Evolutionary conservation across 2,113 vertebrate genomes (phyloP), one percentile per base, ranked within the genome.

Genomic region (Corythoichthys haematopterus): DNA sequence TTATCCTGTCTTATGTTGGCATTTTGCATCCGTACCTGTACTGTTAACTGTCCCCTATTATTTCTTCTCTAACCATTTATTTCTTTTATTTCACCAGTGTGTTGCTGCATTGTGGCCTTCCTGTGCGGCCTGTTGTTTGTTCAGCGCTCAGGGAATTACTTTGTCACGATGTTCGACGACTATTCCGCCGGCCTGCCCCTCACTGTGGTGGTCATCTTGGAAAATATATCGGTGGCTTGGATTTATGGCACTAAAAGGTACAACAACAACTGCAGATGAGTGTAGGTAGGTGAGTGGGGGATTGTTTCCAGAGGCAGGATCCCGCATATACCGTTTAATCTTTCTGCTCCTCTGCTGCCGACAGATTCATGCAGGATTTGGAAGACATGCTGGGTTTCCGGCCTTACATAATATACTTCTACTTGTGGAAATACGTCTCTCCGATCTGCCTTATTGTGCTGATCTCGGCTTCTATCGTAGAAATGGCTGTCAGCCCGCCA

Each of bases 91-190:
- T 68, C 20, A 47, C 59, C 88, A 99, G 97, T 93, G 89, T 90
- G 93, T 68, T 96, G 92, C 92, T 98, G 96, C 88, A 91, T 97
- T 79, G 88, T 94, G 8, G 97, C 97, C 68, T 99, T 99, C 67
- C 4, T 97, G 10, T 93, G 95, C 70, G 97, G 97, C 64, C 91
- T 99, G 79, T 86, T 99, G 87, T 99, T 99, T 16, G 97, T 99
- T 82, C 97, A 99, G 84, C 95, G 94, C 50, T 99, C 97, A 0
- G 97, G 97, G 45, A 99, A 99, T 77, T 99, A 99, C 87, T 99
- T 95, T 78, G 97, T 99, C 90, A 96, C 94, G 81, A 99, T 99
- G 97, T 99, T 99, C 66, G 97, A 99, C 0, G 97, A 99, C 80
- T 99, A 98, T 77, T 98, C 97, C 0, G 97, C 97, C 43, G 98